Percentiles rank a stretch among this genome's conserved stretches.
Conservation (phyloP, 2,888 invertebrate genomes). For the Fissipunctia ypsillon region DNA sequence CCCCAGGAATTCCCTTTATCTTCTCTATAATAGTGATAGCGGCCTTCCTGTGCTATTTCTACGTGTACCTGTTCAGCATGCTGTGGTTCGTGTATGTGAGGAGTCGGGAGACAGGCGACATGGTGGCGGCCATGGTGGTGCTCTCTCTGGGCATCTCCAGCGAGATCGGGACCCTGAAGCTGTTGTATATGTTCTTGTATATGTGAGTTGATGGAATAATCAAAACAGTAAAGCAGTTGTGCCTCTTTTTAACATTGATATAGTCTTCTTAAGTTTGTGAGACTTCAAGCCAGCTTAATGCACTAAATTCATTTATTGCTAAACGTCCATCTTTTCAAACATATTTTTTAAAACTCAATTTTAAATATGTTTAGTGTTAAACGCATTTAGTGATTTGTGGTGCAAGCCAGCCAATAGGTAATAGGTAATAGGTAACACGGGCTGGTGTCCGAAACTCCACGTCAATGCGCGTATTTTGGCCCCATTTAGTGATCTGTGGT, state of each 20-base stretch:
- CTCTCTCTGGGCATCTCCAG: constrained; percentile 68
- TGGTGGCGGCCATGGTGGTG: constrained; percentile 62
- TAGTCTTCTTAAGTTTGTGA: not conserved
- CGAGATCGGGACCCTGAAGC: constrained; percentile 67
- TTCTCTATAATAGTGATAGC: constrained; percentile 60
- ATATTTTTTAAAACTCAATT: no score
- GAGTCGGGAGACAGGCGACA: constrained; percentile 57
- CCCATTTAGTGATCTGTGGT: no score
- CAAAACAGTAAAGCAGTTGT: not conserved
- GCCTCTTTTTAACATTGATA: not conserved
- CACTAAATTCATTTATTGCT: no score
- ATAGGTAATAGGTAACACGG: no score
- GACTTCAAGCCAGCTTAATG: no score
- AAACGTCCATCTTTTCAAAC: no score
- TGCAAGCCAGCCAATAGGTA: not conserved
- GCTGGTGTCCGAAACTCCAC: no score
- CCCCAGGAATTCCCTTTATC: constrained; percentile 65
- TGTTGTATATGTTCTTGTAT: constrained; percentile 66
- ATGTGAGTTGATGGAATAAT: constrained; percentile 59
- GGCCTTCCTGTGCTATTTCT: constrained; percentile 55
- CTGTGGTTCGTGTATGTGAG: constrained; percentile 71
- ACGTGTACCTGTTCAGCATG: constrained; percentile 68
- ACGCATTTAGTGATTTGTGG: no score
- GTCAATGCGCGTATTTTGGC: no score
- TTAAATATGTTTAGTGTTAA: no score